Base-by-base conservation (phyloP, 2,888 invertebrate genomes). In the Erebia ligea region DNA sequence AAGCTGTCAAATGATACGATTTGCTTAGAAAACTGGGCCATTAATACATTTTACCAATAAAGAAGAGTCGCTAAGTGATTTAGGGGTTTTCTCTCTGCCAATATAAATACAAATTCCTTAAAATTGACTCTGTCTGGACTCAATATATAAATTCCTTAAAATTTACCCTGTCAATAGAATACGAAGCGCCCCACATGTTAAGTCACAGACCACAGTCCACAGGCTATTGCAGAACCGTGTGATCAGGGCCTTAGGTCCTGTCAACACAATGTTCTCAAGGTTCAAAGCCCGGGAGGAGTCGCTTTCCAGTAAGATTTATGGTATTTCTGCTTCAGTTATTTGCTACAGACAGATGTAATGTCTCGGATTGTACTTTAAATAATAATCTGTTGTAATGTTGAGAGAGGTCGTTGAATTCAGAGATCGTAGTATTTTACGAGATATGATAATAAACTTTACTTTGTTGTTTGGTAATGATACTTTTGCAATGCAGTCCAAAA, bases 241-340 rank as follows among this genome's bases (percentile, higher is more conserved):
- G 62, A 21, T 15, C 62, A 1, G 21, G 15, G 62, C 45, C 62
- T 62, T 62, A 62, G 77, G 76, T 73, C 75, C 80, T 84, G 85
- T 89, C 88, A 87, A 82, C 86, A 82, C 78, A 71, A 65, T 74
- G 69, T 73, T 77, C 34, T 68, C 73, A 76, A n/a, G 80, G 85
- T 83, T 86, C 86, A 81, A 82, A 82, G 86, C 74, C 84, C 86
- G 80, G 79, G 63, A 59, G 80, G 83, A 88, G 87, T 88, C 87
- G 87, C 86, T 88, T 84, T 84, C 81, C 57, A 67, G 68, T 57
- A 72, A 74, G 74, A 74, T 74, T 74, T 72, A 74, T 72, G 65
- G 68, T 54, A 70, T 66, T 69, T 71, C 68, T 63, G 62, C 65
- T 48, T 67, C 67, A 67, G 66, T 73, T 68, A 70, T 54, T 70